Evolutionary conservation across 2,797 vertebrate genomes (phyloP).

Genomic region (Podarcis siculus): DNA sequence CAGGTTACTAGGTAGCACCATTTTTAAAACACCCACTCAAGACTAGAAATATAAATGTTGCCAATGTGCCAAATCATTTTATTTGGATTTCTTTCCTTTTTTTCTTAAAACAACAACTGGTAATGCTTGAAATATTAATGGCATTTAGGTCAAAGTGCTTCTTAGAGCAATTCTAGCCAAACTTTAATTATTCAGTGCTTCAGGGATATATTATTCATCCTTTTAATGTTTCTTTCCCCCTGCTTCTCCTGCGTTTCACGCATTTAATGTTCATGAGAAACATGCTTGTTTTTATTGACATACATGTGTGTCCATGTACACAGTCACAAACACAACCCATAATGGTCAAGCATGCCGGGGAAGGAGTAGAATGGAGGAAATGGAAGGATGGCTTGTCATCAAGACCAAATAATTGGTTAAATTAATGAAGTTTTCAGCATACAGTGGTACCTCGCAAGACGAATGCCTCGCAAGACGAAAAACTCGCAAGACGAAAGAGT

Average conservation of each 20-base stretch:
- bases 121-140: conserved; percentile 43
- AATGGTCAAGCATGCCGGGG: too few relatives aligned
- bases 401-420: not conserved
- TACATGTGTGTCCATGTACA: not conserved
- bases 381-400: not conserved
- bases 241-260: conserved; percentile 17
- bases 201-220: not conserved
- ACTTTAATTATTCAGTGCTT: conserved; percentile 37
- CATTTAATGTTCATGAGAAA: conserved; percentile 1
- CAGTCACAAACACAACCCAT: too few relatives aligned
- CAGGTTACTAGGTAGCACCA: not conserved
- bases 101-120: conserved; percentile 8
- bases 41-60: conserved; percentile 20
- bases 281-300: not conserved
- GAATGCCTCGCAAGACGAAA: too few relatives aligned
- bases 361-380: too few relatives aligned
- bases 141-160: conserved; percentile 21
- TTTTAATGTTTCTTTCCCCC: not conserved
- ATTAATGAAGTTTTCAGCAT: not conserved
- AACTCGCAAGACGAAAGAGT: too few relatives aligned
- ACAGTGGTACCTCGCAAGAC: too few relatives aligned
- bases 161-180: conserved; percentile 23
- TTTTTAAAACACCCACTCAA: not conserved
- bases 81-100: conserved; percentile 13
- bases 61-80: conserved; percentile 19